Evolutionary conservation across 2,113 vertebrate genomes (phyloP), one percentile per base, ranked within the genome.

Genomic region (Cyanoderma ruficeps): DNA sequence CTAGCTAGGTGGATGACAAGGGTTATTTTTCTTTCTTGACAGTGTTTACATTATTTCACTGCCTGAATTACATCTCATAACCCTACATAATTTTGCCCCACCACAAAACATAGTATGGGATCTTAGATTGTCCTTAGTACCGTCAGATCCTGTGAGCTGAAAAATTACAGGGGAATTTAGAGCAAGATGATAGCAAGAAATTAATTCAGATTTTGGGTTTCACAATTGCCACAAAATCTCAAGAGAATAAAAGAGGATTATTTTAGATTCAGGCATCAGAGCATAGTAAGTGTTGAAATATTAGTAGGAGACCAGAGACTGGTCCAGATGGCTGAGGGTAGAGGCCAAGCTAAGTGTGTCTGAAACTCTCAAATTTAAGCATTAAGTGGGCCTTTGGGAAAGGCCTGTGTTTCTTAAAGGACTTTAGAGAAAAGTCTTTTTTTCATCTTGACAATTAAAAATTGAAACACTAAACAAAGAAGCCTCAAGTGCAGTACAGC

Each of bases 401-500:
- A 15, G 7, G 15, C 22, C 60, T 42, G 35, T 80, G 21, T 63
- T 92, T 89, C 41, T 47, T 50, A 47, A 63, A 71, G 44, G 14
- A 47, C 30, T 87, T 47, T 9, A 67, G 31, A 93, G 9, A 50
- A 68, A 50, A 78, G 3, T 3, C 20, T 83, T 87, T 37, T 33
- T 50, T 93, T 83, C 11, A 28, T 49, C 72, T 53, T 78, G 39
- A 42, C 3, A 55, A 35, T 31, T 64, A 41, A 80, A 72, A 39
- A 1, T 5, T 6, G n/a, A 80, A 71, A 27, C 3, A 16, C 3
- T 24, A 23, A 70, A 37, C 6, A 80, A 27, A 63, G 72, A 59
- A 23, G 1, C 10, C 10, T 53, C 11, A 68, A 75, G 9, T 37
- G 9, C 13, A 77, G 11, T 0, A 0, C 4, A 83, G 17, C 7